A percentile compares a stretch with the other conserved stretches of the same genome.
Evolutionary conservation across 23 tunicate species (phyloP).

Genomic region (Trididemnum miniatum): DNA sequence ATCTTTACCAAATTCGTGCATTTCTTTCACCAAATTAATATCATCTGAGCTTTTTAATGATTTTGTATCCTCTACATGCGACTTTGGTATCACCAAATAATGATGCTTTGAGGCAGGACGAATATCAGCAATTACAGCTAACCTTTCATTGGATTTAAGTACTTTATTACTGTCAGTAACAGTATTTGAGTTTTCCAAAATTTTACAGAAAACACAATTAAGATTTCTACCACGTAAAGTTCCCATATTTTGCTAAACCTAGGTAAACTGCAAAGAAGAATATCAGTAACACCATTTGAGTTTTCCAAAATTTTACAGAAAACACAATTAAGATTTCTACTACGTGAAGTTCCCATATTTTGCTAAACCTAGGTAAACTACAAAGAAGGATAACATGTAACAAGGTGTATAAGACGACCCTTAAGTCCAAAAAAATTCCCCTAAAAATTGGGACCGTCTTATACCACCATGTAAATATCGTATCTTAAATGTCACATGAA

Average conservation of each 20-base stretch:
- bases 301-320: slow-evolving; percentile 34
- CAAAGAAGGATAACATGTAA: too few relatives aligned
- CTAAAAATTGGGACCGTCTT: too few relatives aligned
- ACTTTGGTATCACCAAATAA: slow-evolving; percentile 70
- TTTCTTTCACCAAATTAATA: slow-evolving; percentile 42
- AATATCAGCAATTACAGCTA: slow-evolving; percentile 60
- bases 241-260: slow-evolving; percentile 17
- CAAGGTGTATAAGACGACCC: too few relatives aligned
- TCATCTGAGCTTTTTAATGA: slow-evolving; percentile 53
- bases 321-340: slow-evolving; percentile 15
- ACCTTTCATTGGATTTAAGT: slow-evolving; percentile 48
- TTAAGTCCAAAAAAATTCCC: too few relatives aligned
- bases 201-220: slow-evolving; percentile 42
- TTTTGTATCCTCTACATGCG: slow-evolving; percentile 64
- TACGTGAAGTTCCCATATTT: slow-evolving; percentile 6
- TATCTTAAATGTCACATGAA: too few relatives aligned
- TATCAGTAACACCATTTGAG: background rate
- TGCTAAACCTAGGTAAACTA: too few relatives aligned
- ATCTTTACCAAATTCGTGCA: slow-evolving; percentile 58
- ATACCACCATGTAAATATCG: too few relatives aligned
- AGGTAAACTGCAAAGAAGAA: too few relatives aligned
- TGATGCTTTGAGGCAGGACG: slow-evolving; percentile 83
- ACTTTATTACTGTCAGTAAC: slow-evolving; percentile 28
- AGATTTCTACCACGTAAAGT: background rate
- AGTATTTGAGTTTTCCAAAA: slow-evolving; percentile 1